Evolutionary conservation across 2,113 vertebrate genomes (phyloP).

Genomic region (Cynocephalus volans): DNA sequence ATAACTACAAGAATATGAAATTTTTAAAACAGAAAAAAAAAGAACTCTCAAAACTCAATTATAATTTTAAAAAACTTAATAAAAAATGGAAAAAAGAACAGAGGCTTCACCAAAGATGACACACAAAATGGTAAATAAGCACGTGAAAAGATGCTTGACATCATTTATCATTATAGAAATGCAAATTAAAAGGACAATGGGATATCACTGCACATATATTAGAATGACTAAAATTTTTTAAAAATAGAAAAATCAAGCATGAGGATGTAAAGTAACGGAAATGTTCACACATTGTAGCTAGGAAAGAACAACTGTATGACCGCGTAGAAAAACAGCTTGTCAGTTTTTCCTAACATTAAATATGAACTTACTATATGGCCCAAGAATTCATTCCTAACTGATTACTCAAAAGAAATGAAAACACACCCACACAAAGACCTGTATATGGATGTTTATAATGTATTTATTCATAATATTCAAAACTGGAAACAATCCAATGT

Average conservation of each 20-base stretch:
- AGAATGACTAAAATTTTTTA: background rate
- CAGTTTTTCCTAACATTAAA: background rate
- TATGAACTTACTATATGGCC: background rate
- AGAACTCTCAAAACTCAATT: background rate
- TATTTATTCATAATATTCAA: background rate
- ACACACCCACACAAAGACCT: conserved; percentile 12
- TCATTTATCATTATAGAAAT: conserved; percentile 33
- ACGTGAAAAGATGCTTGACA: background rate
- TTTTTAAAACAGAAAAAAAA: background rate
- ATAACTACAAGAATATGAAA: background rate
- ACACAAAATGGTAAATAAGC: background rate
- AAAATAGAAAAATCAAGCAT: background rate
- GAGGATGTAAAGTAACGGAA: background rate
- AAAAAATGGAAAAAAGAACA: conserved; percentile 12
- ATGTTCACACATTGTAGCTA: background rate
- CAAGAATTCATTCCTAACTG: conserved; percentile 24
- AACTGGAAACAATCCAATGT: background rate
- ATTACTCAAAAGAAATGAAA: conserved; percentile 39
- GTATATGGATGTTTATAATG: background rate
- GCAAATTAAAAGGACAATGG: background rate
- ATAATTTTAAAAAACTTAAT: background rate
- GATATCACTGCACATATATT: background rate
- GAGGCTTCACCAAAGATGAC: conserved; percentile 21
- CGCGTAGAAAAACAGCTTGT: background rate
- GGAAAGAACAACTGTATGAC: conserved; percentile 3